Evolutionary conservation across 2,113 vertebrate genomes (phyloP).

Genomic region (Fukomys damarensis): DNA sequence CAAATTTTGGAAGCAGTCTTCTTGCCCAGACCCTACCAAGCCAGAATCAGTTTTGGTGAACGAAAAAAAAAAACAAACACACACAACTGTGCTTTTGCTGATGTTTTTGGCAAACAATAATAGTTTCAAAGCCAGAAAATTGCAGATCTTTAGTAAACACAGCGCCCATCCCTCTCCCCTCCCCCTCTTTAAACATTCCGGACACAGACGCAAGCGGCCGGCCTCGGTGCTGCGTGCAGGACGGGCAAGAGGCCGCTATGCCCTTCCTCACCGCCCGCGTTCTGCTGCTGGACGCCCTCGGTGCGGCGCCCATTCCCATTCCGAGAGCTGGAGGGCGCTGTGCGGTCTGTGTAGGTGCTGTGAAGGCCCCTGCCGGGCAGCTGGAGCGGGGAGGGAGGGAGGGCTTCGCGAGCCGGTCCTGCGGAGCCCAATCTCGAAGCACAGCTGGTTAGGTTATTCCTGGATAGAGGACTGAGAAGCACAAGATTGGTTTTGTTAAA

Average conservation of each 20-base stretch:
- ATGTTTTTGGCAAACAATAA: conserved; percentile 8
- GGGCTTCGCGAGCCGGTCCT: neutral
- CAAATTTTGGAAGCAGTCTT: neutral
- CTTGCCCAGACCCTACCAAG: neutral
- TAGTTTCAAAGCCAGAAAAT: neutral
- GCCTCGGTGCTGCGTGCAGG: neutral
- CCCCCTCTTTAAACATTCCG: neutral
- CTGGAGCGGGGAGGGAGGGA: neutral
- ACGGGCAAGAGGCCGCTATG: neutral
- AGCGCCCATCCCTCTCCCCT: neutral
- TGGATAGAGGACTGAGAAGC: neutral
- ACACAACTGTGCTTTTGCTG: neutral
- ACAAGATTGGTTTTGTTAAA: neutral
- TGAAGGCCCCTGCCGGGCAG: no score
- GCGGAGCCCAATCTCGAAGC: neutral
- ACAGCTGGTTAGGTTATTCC: neutral
- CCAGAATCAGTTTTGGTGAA: neutral
- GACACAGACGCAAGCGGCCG: neutral
- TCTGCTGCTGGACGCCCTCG: no score
- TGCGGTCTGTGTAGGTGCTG: neutral
- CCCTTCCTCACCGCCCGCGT: neutral
- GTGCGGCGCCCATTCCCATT: no score
- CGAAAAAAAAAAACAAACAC: neutral
- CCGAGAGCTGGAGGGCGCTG: neutral
- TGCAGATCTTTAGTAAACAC: neutral